Evolutionary conservation across 2,113 vertebrate species (phyloP), one percentile per base, ranked within the genome.

Genomic region (Gymnorhina tibicen): DNA sequence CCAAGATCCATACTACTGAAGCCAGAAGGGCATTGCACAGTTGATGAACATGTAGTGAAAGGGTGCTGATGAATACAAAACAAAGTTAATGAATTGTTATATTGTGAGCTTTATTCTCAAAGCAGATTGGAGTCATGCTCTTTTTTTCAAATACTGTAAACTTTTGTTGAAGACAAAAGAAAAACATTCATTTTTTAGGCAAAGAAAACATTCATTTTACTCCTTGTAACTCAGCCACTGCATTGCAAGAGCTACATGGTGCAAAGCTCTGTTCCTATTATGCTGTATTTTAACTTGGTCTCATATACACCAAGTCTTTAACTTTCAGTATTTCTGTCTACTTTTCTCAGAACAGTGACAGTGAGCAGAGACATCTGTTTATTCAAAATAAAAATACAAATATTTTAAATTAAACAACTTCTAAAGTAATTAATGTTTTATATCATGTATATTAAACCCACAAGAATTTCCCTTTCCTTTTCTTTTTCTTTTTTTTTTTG

Each of bases 381-480:
- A 79, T 53, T 76, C 7, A 68, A 89, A 87, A 46, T 17, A 53
- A 41, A 79, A 67, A 22, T 21, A 30, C 0, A 5, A 74, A 56
- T 79, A 47, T 30, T 70, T 66, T 24, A 76, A 24, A 62, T 33
- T 52, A 69, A 85, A 63, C 1, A 19, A 33, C 13, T 64, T 84
- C n/a, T 56, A 42, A 41, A 56, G 2, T 39, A 69, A n/a, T 68
- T 39, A n/a, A 32, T 59, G 10, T 30, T 91, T 86, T 49, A 35
- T 52, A 7, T 58, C 0, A 17, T 35, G 10, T 2, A 11, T 73
- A 79, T 46, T 46, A 50, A 83, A 68, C 10, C 1, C 8, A 53
- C 6, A 42, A 50, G 0, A 6, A 3, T 30, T 66, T 46, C 0
- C 39, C 26, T 74, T 67, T 20, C 1, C 1, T 42, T 12, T 60